Evolutionary conservation across 1,140 invertebrate genomes (phyloP).

Genomic region (Nasonia giraulti): DNA sequence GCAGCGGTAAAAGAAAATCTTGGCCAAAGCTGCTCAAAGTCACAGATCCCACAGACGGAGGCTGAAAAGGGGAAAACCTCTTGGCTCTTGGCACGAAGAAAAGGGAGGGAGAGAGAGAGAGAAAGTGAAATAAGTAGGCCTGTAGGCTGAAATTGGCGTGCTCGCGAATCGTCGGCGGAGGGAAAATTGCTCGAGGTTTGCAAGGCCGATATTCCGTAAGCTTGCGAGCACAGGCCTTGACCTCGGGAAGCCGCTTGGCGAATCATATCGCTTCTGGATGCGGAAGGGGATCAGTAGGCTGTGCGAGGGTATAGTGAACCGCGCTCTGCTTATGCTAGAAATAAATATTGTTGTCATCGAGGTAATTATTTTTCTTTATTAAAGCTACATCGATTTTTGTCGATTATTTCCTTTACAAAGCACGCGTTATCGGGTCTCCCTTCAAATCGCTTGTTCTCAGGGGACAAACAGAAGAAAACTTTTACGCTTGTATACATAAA

Average conservation of each 20-base stretch:
- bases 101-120: background rate
- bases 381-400: no score
- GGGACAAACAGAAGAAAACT: background rate
- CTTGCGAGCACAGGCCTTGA: conserved; percentile 21
- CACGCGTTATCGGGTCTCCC: no score
- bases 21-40: background rate
- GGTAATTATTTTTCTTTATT: background rate
- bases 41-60: background rate
- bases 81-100: background rate
- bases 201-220: conserved; percentile 26
- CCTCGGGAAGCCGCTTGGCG: background rate
- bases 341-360: background rate
- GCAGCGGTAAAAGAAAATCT: conserved; percentile 3
- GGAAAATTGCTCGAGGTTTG: conserved; percentile 13
- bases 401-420: no score
- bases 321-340: background rate
- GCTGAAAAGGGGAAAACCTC: background rate
- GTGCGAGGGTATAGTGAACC: background rate
- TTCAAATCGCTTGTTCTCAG: no score
- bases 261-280: background rate
- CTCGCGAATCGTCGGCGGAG: conserved; percentile 14
- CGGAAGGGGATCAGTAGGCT: no score
- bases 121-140: background rate
- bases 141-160: conserved; percentile 22
- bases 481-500: background rate